Base-by-base conservation (phyloP, 2,113 vertebrate genomes). In the Aspiorhynchus laticeps region DNA sequence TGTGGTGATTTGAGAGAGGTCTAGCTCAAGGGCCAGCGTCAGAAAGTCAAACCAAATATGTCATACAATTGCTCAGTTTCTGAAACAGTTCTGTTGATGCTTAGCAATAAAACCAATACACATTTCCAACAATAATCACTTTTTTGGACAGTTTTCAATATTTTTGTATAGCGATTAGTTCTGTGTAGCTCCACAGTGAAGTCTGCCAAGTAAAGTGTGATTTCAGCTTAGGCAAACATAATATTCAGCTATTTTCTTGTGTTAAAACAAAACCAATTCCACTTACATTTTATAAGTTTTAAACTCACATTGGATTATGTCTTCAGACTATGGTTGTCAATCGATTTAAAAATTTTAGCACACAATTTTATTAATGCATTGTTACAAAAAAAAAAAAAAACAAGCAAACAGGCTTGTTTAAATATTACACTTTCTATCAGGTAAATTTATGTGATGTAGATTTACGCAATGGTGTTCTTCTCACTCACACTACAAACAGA, bases 11-110 rank as follows among this genome's bases (percentile, higher is more conserved):
- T 69, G 81, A 83, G 63, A 65, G 12, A 51, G 43, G 59, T 81
- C 15, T 67, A 15, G 63, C 65, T 83, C 28, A 51, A 83, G 43
- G 43, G 28, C 65, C 65, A 24, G 41, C 7, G 12, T 69, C 81
- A 51, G 41, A 83, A 80, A 71, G 41, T 83, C 80, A 31, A 81
- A 65, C 17, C 8, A 19, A 65, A 43, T 81, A 63, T 85, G 51
- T 77, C 41, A 43, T 31, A 63, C 11, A 76, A 9, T 43, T 63
- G 15, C 14, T 65, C 38, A 4, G 8, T 43, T 81, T 81, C 80
- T 31, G 15, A 65, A 81, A 46, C 59, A 28, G 59, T 5, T n/a
- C 59, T 3, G 59, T 81, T 81, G 59, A 65, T 65, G n/a, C 59
- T 81, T 63, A 81, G 38, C 5, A 46, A 9, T 46, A 48, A 76